Conservation (phyloP, 2,888 invertebrate genomes). For the Cataglyphis albicans region DNA sequence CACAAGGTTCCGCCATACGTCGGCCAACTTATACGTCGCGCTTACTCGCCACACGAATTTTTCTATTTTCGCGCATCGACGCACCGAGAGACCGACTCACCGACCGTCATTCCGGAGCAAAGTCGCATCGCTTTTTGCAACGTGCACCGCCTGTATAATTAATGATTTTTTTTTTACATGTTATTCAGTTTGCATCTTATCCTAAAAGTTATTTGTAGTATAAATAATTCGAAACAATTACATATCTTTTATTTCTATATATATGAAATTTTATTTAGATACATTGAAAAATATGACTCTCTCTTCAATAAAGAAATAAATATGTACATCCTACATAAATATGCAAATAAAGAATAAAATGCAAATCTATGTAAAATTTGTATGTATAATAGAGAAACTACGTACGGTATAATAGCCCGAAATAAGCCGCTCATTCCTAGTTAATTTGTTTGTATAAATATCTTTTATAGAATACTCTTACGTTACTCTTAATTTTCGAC, state of each 20-base stretch:
- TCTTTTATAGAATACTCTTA: background rate
- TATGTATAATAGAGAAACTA: constrained; percentile 10
- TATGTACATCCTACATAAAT: background rate
- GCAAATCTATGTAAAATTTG: background rate
- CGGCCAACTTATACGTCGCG: constrained; percentile 71
- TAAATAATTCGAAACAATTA: background rate
- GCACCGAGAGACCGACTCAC: constrained; percentile 31
- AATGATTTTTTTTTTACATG: background rate
- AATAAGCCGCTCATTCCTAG: background rate
- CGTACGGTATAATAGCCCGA: background rate
- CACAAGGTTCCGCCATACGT: constrained; percentile 78
- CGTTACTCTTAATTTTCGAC: background rate
- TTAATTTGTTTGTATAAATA: background rate
- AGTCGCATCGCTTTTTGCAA: constrained; percentile 24
- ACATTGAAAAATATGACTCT: background rate
- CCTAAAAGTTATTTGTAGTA: constrained; percentile 7
- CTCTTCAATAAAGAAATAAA: constrained; percentile 5
- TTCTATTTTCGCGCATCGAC: constrained; percentile 60
- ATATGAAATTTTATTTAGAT: background rate
- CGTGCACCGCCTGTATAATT: constrained; percentile 16
- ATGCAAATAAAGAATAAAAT: constrained; percentile 19
- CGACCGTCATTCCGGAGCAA: constrained; percentile 17
- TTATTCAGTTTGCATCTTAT: constrained; percentile 14
- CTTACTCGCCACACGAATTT: constrained; percentile 59
- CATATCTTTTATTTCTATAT: background rate